Percentiles rank a stretch among this genome's conserved stretches.
Conservation (phyloP, 2,797 vertebrate species). For the Sibirionetta formosa region DNA sequence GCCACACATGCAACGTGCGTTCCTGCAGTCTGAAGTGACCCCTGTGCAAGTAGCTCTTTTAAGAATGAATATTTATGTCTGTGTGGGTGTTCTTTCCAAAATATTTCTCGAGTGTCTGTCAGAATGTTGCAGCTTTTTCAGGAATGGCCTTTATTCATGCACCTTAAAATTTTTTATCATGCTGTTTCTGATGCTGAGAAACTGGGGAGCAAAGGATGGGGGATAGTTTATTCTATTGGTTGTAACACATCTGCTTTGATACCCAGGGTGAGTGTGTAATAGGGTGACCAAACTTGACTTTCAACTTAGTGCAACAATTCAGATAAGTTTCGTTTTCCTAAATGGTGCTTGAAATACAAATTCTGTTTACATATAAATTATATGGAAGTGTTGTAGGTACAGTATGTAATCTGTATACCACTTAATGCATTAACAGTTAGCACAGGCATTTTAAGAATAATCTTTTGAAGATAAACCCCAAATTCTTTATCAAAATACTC, state of each 20-base stretch:
- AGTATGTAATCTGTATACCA: conserved; percentile 37
- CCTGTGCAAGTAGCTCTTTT: conserved; percentile 53
- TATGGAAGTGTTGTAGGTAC: conserved; percentile 50
- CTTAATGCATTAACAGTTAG: conserved; percentile 54
- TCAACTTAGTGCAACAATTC: conserved; percentile 46
- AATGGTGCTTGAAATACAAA: conserved; percentile 73
- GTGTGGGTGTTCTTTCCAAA: conserved; percentile 64
- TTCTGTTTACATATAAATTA: conserved; percentile 71
- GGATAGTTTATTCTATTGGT: conserved; percentile 18
- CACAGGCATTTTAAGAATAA: conserved; percentile 28
- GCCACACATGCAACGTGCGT: conserved; percentile 52
- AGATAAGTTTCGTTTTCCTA: conserved; percentile 49
- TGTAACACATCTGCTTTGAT: conserved; percentile 30
- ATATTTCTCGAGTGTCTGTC: conserved; percentile 71
- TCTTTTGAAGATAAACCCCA: conserved; percentile 32
- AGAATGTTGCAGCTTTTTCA: conserved; percentile 69
- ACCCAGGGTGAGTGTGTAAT: conserved; percentile 65
- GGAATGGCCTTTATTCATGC: conserved; percentile 70
- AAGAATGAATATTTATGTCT: conserved; percentile 71
- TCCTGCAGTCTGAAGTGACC: conserved; percentile 74
- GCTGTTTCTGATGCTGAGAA: conserved; percentile 71
- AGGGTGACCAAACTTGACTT: conserved; percentile 62
- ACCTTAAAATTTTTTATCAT: conserved; percentile 67
- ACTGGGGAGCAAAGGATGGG: conserved; percentile 49
- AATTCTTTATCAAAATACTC: conserved; percentile 64